These are phyloP conservation scores for Caenorhabditis macrosperma DNA, from an alignment of 2,888 invertebrate species.

Conservation along the genomic window DNA sequence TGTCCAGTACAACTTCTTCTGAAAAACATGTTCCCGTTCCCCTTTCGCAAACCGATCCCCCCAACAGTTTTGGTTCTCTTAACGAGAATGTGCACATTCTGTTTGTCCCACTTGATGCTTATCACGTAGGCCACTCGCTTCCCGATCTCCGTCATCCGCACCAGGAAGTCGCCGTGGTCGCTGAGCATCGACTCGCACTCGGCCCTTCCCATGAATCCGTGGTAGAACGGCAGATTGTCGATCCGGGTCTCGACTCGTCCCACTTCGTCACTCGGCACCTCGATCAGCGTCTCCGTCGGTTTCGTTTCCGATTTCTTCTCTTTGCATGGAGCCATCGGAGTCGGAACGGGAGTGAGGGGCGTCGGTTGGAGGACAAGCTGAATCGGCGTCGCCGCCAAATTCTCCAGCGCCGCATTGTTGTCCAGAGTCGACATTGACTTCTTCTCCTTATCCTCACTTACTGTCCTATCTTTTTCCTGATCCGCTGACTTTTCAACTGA, in stretches of 20 bases:
- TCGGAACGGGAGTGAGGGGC: constrained; percentile 1
- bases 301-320: constrained; percentile 2
- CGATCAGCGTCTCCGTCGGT: constrained; percentile 7
- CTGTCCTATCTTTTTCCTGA: background rate
- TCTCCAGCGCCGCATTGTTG: constrained; percentile 18
- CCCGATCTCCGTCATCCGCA: constrained; percentile 60
- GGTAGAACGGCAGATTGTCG: constrained; percentile 64
- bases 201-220: constrained; percentile 61
- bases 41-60: background rate
- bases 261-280: constrained; percentile 58
- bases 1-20: constrained; percentile 67
- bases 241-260: constrained; percentile 55
- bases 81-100: constrained; percentile 56
- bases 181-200: constrained; percentile 59
- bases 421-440: background rate
- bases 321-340: too few relatives aligned
- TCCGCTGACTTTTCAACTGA: background rate
- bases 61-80: constrained; percentile 60
- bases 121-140: constrained; percentile 54
- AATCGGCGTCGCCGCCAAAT: constrained; percentile 30
- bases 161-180: constrained; percentile 64
- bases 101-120: constrained; percentile 39
- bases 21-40: constrained; percentile 11
- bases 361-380: constrained; percentile 25
- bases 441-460: background rate